A percentile compares a stretch with the other conserved stretches of the same genome.
phyloP scores from a whole-genome alignment of 2,113 vertebrate genomes.

The Colistium nudipinnis region DNA sequence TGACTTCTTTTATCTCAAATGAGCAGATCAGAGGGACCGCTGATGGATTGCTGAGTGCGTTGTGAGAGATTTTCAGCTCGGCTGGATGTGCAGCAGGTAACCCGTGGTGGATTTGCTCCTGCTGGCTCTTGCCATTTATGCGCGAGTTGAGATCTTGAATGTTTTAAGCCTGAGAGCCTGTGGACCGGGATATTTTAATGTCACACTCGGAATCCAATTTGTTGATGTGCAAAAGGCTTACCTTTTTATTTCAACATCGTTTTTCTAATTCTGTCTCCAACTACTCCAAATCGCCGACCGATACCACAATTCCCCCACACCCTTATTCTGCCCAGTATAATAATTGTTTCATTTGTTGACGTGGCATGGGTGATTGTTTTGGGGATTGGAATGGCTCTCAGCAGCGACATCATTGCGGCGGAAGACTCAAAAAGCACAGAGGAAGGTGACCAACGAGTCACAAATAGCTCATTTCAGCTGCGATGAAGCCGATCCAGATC shows the following conservation, averaged over 20 bases:
- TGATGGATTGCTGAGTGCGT: constrained; percentile 55
- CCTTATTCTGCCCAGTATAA: no score
- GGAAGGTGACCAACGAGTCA: background rate
- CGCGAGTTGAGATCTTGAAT: constrained; percentile 1
- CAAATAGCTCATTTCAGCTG: background rate
- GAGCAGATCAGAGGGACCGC: constrained; percentile 56
- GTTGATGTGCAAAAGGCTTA: no score
- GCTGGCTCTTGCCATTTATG: constrained; percentile 15
- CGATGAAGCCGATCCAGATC: constrained; percentile 3
- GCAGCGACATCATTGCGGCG: background rate
- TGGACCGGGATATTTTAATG: background rate
- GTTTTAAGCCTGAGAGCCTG: background rate
- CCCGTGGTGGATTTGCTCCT: constrained; percentile 25
- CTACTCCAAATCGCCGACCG: no score
- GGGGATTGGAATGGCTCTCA: background rate
- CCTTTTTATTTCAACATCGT: no score
- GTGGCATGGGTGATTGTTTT: background rate
- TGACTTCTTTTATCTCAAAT: constrained; percentile 64
- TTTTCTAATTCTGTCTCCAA: no score
- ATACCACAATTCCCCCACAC: no score
- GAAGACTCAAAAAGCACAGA: constrained; percentile 1
- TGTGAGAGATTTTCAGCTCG: constrained; percentile 40
- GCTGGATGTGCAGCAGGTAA: constrained; percentile 11
- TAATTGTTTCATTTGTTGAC: no score
- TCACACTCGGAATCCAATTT: no score